Percentiles rank a stretch among this genome's conserved stretches.
Conservation (phyloP, 2,888 invertebrate genomes). For the Polia nebulosa region DNA sequence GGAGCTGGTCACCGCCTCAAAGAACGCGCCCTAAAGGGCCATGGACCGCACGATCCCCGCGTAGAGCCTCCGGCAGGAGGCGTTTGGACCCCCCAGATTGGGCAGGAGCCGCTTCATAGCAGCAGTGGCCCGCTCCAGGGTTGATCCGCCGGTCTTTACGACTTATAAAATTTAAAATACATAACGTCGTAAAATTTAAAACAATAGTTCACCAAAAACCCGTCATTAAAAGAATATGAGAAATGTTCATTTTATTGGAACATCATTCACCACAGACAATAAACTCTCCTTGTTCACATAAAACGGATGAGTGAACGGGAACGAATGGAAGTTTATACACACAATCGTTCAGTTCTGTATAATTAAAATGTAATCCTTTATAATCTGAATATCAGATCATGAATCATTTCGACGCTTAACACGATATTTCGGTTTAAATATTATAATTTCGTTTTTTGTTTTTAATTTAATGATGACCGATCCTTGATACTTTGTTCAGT, state of each 20-base stretch:
- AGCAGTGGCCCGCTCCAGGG: too few relatives aligned
- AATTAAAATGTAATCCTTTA: conserved; percentile 62
- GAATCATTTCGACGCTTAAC: conserved; percentile 46
- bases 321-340: conserved; percentile 51
- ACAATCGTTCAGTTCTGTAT: conserved; percentile 49
- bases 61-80: too few relatives aligned
- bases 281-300: conserved; percentile 35
- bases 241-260: conserved; percentile 31
- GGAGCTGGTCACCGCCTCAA: too few relatives aligned
- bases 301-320: conserved; percentile 41
- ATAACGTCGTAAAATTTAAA: too few relatives aligned
- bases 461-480: conserved; percentile 21
- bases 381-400: conserved; percentile 45
- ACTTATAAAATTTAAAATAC: too few relatives aligned
- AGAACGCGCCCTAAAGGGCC: too few relatives aligned
- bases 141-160: too few relatives aligned
- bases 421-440: conserved; percentile 22
- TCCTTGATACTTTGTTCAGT: neutral
- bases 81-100: too few relatives aligned
- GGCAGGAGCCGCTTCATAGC: too few relatives aligned
- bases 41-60: too few relatives aligned
- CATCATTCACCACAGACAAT: conserved; percentile 53
- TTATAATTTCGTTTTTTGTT: neutral
- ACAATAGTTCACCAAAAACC: neutral
- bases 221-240: conserved; percentile 1